Conservation (phyloP, 2,888 invertebrate species). For the Lithodes maja region DNA sequence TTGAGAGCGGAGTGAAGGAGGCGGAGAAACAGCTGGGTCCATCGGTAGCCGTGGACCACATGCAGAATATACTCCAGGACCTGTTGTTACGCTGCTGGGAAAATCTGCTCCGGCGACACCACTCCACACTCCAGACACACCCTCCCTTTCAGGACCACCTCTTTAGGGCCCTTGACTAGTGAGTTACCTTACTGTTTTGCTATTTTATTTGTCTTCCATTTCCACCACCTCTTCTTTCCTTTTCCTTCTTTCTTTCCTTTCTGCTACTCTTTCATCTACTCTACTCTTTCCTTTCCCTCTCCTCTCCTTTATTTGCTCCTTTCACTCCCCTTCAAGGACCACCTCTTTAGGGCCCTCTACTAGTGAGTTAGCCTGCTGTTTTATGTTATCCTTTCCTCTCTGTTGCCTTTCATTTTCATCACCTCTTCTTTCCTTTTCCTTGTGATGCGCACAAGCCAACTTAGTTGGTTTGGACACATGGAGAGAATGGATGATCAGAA, state of each 20-base stretch:
- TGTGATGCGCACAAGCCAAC: too few relatives aligned
- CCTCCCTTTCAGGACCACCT: conserved; percentile 24
- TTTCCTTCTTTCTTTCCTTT: not conserved
- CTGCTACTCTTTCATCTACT: not conserved
- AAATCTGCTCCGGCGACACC: conserved; percentile 60
- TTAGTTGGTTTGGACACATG: too few relatives aligned
- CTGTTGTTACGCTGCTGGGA: conserved; percentile 65
- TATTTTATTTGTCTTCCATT: not conserved
- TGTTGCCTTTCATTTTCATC: too few relatives aligned
- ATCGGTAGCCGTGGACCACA: conserved; percentile 50
- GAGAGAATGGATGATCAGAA: too few relatives aligned
- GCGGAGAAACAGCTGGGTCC: conserved; percentile 34
- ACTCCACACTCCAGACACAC: conserved; percentile 47
- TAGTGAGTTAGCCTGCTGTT: too few relatives aligned
- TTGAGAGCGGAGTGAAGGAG: conserved; percentile 36
- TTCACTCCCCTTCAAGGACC: not conserved
- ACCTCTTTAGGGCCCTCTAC: too few relatives aligned
- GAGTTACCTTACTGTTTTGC: conserved; percentile 28
- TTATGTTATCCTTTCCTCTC: too few relatives aligned
- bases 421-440: too few relatives aligned
- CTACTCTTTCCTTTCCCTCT: not conserved
- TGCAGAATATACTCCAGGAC: conserved; percentile 67
- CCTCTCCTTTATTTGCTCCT: not conserved
- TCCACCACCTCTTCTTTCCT: not conserved
- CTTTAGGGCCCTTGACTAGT: conserved; percentile 68